Evolutionary conservation across 1,140 invertebrate genomes (phyloP), one percentile per base, ranked within the genome.

Genomic region (Drosophila arizonae): DNA sequence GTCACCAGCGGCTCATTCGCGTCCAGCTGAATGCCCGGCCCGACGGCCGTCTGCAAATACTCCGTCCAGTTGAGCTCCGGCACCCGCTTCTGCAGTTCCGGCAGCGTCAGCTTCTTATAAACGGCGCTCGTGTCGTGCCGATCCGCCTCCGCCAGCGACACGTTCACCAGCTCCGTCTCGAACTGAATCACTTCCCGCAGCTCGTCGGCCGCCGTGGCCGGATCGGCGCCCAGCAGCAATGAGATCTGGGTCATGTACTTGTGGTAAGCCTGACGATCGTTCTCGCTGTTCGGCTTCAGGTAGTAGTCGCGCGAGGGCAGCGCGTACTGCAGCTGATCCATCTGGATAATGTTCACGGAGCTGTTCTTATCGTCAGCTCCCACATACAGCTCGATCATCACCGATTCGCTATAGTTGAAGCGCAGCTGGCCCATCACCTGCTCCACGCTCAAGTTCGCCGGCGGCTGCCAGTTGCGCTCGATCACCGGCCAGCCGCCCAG

Each of bases 311-410:
- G 93, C 68, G 95, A 96, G 3, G 96, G 96, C 66, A 97, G 92
- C 0, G 95, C 96, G 72, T 97, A 92, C 52, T 94, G 93, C 93
- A 96, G 94, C 91, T 97, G 96, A 92, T 97, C 96, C 85, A 97
- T 92, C 94, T 97, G 96, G 79, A 97, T 94, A 86, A 97, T 96
- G 93, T 97, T 96, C 70, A 94, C 93, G 26, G 95, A 96, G 77
- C 96, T 96, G 92, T 97, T 96, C 91, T 96, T 96, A 91, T 97
- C 96, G 81, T 97, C 96, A 0, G 96, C 96, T 1, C 96, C 96
- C 57, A 97, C 95, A 94, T 96, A 97, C 57, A 96, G 94, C 77
- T 97, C 96, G 30, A 97, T 92, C 11, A 97, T 91, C 41, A 96
- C 94, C 6, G 95, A 95, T 80, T 96, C 95, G 90, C 96, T 96